Evolutionary conservation across 2,888 invertebrate species (phyloP).

Genomic region (Nymphalis polychloros): DNA sequence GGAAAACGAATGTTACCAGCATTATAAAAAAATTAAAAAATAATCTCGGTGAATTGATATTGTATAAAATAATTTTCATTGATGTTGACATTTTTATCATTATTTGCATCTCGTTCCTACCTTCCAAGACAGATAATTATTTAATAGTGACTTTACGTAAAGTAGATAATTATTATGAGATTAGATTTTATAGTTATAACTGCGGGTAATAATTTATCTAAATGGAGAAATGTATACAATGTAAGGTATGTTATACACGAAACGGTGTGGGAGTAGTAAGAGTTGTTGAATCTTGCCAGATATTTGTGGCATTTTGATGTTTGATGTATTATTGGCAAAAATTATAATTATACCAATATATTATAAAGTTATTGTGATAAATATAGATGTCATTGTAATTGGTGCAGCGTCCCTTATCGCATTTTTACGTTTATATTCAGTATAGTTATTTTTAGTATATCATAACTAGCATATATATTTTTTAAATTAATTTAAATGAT

Average conservation of each 20-base stretch:
- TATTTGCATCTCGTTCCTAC: constrained; percentile 42
- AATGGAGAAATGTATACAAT: constrained; percentile 70
- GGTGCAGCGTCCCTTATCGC: constrained; percentile 55
- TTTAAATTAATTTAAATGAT: constrained; percentile 24
- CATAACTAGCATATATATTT: constrained; percentile 27
- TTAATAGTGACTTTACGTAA: constrained; percentile 47
- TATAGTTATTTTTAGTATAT: constrained; percentile 23
- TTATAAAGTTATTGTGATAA: constrained; percentile 74
- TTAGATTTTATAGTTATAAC: constrained; percentile 75
- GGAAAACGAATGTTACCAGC: not conserved
- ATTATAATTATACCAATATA: constrained; percentile 50
- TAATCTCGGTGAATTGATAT: not conserved
- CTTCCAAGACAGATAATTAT: constrained; percentile 54
- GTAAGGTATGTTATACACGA: constrained; percentile 62
- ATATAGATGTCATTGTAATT: constrained; percentile 64
- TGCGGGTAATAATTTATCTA: constrained; percentile 69
- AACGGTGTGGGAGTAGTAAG: constrained; percentile 54
- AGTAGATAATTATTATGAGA: constrained; percentile 59
- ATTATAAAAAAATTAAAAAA: too few relatives aligned
- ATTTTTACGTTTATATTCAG: constrained; percentile 26
- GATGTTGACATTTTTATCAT: constrained; percentile 11
- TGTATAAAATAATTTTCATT: not conserved
- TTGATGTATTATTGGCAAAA: constrained; percentile 70
- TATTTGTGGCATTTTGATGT: constrained; percentile 68
- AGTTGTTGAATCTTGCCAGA: constrained; percentile 75